Evolutionary conservation across 1,140 invertebrate species (phyloP).

Genomic region (Leptopilina boulardi): DNA sequence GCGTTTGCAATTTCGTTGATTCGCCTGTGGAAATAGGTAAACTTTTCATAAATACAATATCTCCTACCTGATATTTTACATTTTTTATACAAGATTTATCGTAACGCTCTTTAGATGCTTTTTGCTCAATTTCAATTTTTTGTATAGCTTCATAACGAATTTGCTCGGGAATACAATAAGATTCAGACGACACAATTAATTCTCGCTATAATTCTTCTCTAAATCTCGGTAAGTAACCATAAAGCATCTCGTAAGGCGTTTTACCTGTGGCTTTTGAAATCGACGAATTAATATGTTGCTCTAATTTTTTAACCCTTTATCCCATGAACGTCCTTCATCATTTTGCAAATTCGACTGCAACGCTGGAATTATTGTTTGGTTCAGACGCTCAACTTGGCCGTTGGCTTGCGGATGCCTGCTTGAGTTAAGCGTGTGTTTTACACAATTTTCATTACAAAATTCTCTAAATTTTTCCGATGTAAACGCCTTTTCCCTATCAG

Average conservation of each 20-base stretch:
- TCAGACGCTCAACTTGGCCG: slow-evolving; percentile 35
- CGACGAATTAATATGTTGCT: slow-evolving; percentile 42
- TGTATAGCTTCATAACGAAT: slow-evolving; percentile 32
- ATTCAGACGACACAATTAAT: slow-evolving; percentile 8
- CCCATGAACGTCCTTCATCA: slow-evolving; percentile 36
- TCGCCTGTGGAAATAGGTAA: slow-evolving; percentile 37
- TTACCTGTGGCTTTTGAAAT: slow-evolving; percentile 39
- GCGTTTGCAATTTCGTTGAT: slow-evolving; percentile 42
- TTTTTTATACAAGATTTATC: slow-evolving; percentile 27
- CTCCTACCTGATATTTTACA: slow-evolving; percentile 42
- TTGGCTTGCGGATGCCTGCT: slow-evolving; percentile 58
- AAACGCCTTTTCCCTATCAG: slow-evolving; percentile 41
- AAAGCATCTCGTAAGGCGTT: slow-evolving; percentile 41
- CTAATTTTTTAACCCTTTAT: slow-evolving; percentile 35
- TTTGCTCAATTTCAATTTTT: slow-evolving; percentile 31
- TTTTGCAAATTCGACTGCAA: slow-evolving; percentile 7
- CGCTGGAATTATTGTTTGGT: slow-evolving; percentile 38
- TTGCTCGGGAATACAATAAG: slow-evolving; percentile 23
- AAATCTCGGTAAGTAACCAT: slow-evolving; percentile 45
- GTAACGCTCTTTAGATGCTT: slow-evolving; percentile 39
- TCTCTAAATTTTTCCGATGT: slow-evolving; percentile 53
- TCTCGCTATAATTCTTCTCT: background rate
- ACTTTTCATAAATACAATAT: slow-evolving; percentile 43
- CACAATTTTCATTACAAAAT: slow-evolving; percentile 51
- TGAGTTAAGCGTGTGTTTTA: slow-evolving; percentile 57